Base-by-base conservation (phyloP, 2,888 invertebrate genomes). In the Epicampocera succincta region DNA sequence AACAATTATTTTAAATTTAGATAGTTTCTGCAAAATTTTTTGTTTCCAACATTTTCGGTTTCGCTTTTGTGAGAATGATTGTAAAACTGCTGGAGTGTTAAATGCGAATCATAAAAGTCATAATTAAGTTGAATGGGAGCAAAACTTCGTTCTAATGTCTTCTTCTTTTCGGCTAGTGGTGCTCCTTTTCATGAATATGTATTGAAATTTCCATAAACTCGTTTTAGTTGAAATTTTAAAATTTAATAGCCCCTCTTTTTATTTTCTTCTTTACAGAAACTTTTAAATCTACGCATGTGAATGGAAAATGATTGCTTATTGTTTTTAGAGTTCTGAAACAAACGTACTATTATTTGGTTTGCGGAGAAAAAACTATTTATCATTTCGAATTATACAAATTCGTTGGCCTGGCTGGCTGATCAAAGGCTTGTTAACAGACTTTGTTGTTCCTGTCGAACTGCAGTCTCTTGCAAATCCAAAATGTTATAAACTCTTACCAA, bases 1-100 rank as follows among this genome's bases (percentile, higher is more conserved):
- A 65, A 65, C 25, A 75, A 65, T 69, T 50, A 65, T 21, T 71
- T 69, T 42, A 19, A 50, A 63, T 44, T 46, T 29, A 63, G 4
- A n/a, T 33, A 54, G 11, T 9, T 56, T 38, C 8, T 60, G 60
- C 56, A 54, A 56, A 68, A 6, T 60, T 73, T 68, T 65, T 48
- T 65, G 25, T 50, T 77, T 60, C 9, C 11, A n/a, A 56, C 17
- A 11, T 12, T 11, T 50, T n/a, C n/a, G n/a, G n/a, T n/a, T 40
- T 2, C 17, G 38, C 42, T 50, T 71, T 69, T 69, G 12, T 42
- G 12, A 40, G 12, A 61, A 58, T 50, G 50, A 38, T 48, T 52
- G 21, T 17, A 6, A 15, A 8, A 15, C 25, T 46, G 11, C 29
- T 21, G 15, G 17, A 25, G 54, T 56, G 13, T 56, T 58, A 60